Evolutionary conservation across 2,888 invertebrate species (phyloP).

Genomic region (Sarcophaga variegata): DNA sequence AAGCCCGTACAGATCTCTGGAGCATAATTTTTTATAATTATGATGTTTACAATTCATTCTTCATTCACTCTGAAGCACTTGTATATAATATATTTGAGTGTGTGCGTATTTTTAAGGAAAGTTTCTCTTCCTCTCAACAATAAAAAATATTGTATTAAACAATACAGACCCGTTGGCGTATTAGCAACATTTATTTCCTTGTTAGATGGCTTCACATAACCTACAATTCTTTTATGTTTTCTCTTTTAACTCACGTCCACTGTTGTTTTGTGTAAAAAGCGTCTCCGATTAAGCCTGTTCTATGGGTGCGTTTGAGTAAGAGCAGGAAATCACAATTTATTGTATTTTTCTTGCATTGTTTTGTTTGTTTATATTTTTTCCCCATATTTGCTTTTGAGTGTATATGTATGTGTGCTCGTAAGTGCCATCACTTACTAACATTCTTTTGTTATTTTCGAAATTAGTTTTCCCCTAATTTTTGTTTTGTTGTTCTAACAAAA

Average conservation of each 20-base stretch:
- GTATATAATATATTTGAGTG: no score
- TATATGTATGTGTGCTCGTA: neutral
- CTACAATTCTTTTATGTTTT: slow-evolving; percentile 35
- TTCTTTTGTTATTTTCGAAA: slow-evolving; percentile 38
- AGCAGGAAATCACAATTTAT: neutral
- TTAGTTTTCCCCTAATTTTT: slow-evolving; percentile 4
- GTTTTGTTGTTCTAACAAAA: no score
- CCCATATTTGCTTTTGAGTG: neutral
- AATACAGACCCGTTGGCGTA: slow-evolving; percentile 1
- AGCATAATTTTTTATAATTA: no score
- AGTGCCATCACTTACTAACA: slow-evolving; percentile 12
- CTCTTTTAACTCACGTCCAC: slow-evolving; percentile 9
- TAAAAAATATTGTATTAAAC: no score
- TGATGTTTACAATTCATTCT: no score
- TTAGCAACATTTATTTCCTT: slow-evolving; percentile 32
- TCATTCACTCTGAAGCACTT: no score
- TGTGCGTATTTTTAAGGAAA: no score
- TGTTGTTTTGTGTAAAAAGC: slow-evolving; percentile 2
- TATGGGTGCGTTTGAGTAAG: neutral
- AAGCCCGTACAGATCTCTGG: no score
- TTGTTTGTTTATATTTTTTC: slow-evolving; percentile 5
- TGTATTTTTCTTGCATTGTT: neutral
- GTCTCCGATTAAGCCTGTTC: neutral
- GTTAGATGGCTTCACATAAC: slow-evolving; percentile 2
- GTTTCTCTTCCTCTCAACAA: no score